These are phyloP conservation scores for Ochotona curzoniae DNA, from an alignment of 2,113 vertebrate genomes.

Conservation along the genomic window DNA sequence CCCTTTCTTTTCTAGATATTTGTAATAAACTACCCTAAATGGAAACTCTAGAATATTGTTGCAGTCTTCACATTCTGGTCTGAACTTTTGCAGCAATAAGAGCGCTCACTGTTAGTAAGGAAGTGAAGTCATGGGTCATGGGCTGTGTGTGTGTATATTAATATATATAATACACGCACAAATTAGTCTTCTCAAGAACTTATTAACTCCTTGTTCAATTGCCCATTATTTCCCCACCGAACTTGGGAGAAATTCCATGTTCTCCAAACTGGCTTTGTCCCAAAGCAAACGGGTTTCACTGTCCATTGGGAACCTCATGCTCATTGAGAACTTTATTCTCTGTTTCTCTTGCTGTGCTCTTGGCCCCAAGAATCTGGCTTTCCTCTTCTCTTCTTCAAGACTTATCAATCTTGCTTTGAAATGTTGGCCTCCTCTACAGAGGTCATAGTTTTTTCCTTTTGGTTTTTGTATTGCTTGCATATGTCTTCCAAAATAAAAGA, in stretches of 20 bases:
- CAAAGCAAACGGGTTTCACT: conserved; percentile 59
- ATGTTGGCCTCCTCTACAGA: not conserved
- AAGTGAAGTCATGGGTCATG: conserved; percentile 28
- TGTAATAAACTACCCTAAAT: not conserved
- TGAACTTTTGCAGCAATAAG: conserved; percentile 9
- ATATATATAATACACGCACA: not conserved
- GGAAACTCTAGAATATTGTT: not conserved
- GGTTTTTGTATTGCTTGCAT: not conserved
- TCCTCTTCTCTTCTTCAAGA: not conserved
- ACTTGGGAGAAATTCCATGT: conserved; percentile 23
- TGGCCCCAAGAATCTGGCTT: not conserved
- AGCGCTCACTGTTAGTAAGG: conserved; percentile 32
- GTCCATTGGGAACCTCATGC: not conserved
- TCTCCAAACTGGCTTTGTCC: conserved; percentile 54
- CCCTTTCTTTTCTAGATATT: not conserved
- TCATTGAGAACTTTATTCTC: conserved; percentile 48
- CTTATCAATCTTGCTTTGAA: conserved; percentile 34
- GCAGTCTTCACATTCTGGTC: not conserved
- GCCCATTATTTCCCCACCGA: conserved; percentile 35
- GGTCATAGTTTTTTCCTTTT: conserved; percentile 1
- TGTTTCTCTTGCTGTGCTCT: conserved; percentile 1
- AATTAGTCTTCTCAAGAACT: conserved; percentile 51
- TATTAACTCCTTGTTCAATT: conserved; percentile 48
- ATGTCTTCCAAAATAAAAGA: conserved; percentile 26
- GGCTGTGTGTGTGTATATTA: not conserved